phyloP scores from a whole-genome alignment of 2,888 invertebrate species.

The Rotaria magnacalcarata region DNA sequence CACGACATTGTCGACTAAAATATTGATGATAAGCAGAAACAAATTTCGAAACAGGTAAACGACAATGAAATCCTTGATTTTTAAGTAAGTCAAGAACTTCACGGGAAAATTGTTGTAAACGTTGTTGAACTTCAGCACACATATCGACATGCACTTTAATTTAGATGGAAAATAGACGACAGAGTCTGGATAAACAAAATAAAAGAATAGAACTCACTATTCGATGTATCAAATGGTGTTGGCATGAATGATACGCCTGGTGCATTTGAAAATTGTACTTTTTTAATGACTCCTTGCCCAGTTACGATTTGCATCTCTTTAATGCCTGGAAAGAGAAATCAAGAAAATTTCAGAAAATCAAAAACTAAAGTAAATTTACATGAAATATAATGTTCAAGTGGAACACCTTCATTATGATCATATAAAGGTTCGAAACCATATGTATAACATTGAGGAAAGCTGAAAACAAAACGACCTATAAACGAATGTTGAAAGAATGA shows the following conservation, averaged over 20 bases:
- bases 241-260: not conserved
- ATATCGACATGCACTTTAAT: conserved; percentile 15
- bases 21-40: conserved; percentile 45
- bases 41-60: conserved; percentile 44
- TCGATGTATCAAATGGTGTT: conserved; percentile 4
- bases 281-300: conserved; percentile 8
- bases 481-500: too few relatives aligned
- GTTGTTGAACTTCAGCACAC: conserved; percentile 39
- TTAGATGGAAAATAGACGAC: not conserved
- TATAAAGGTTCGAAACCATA: conserved; percentile 68
- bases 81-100: conserved; percentile 79
- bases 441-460: conserved; percentile 76
- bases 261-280: conserved; percentile 12
- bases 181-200: not conserved
- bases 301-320: conserved; percentile 22
- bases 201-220: not conserved
- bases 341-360: too few relatives aligned
- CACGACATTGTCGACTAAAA: conserved; percentile 45
- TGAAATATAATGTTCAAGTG: conserved; percentile 80
- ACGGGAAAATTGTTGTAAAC: conserved; percentile 71
- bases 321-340: not conserved
- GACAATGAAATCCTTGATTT: conserved; percentile 70
- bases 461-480: conserved; percentile 53
- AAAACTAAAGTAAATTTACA: conserved; percentile 59
- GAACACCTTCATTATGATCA: conserved; percentile 67